These are phyloP conservation scores for Sebastes fasciatus DNA, from an alignment of 2,113 vertebrate genomes.

Conservation along the genomic window DNA sequence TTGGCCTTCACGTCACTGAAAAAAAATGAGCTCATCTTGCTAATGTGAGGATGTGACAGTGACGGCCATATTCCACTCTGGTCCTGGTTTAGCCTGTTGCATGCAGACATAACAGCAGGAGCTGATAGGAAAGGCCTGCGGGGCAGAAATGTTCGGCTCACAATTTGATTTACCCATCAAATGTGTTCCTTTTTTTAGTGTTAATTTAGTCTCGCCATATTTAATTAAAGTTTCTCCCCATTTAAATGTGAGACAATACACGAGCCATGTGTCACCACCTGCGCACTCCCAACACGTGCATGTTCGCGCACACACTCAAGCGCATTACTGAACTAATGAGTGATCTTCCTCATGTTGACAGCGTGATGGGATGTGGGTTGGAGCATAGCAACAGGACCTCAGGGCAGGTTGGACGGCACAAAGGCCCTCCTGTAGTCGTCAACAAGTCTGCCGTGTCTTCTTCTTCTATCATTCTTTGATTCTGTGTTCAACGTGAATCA, in stretches of 20 bases:
- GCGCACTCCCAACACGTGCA: neutral
- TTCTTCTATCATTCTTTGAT: neutral
- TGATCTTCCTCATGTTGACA: conserved; percentile 67
- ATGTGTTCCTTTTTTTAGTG: conserved; percentile 18
- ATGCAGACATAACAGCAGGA: conserved; percentile 22
- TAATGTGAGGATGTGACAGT: conserved; percentile 11
- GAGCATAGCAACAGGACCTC: conserved; percentile 64
- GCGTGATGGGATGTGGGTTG: conserved; percentile 65
- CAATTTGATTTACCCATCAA: conserved; percentile 54
- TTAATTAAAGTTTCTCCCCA: conserved; percentile 33
- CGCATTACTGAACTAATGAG: conserved; percentile 58
- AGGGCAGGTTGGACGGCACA: conserved; percentile 57
- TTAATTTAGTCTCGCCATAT: conserved; percentile 32
- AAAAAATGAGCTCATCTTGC: conserved; percentile 3
- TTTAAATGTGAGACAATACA: conserved; percentile 46
- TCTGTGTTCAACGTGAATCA: neutral
- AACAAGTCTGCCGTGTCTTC: conserved; percentile 33
- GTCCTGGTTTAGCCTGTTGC: conserved; percentile 3
- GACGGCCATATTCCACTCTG: conserved; percentile 1
- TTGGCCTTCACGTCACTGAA: neutral
- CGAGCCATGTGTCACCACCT: conserved; percentile 14
- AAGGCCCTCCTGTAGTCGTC: conserved; percentile 58
- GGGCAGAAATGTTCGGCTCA: conserved; percentile 34
- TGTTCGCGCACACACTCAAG: neutral
- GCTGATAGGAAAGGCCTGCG: conserved; percentile 34